Conservation (phyloP, 2,797 vertebrate genomes). For the Decapterus maruadsi region DNA sequence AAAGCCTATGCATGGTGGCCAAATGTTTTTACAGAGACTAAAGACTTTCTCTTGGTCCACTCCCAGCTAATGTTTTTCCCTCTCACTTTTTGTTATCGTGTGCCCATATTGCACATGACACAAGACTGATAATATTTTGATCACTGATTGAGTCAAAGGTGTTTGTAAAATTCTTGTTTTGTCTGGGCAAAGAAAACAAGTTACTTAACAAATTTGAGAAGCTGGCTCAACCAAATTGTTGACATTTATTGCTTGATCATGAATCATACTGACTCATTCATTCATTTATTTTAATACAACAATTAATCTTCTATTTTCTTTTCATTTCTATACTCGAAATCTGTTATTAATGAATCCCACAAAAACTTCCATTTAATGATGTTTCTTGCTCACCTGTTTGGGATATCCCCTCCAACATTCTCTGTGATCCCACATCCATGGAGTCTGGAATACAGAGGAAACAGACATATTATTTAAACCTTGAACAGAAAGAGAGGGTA, state of each 20-base stretch:
- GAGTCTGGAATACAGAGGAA: slow-evolving; percentile 83
- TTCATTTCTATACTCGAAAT: neutral
- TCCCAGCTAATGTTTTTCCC: slow-evolving; percentile 1
- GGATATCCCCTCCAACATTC: slow-evolving; percentile 93
- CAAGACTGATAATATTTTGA: neutral
- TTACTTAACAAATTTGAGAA: neutral
- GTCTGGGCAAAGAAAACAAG: neutral
- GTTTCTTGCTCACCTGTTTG: slow-evolving; percentile 87
- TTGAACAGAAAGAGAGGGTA: neutral
- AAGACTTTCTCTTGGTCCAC: slow-evolving; percentile 11
- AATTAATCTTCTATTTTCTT: neutral
- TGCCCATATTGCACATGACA: too few species aligned
- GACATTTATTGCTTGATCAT: neutral
- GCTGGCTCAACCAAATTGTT: neutral
- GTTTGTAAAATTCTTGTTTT: neutral
- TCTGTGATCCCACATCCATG: slow-evolving; percentile 92
- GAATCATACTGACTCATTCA: neutral
- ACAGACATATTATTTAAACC: neutral
- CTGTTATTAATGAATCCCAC: neutral
- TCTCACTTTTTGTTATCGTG: neutral
- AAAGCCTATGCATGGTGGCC: slow-evolving; percentile 8
- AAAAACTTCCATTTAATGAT: neutral
- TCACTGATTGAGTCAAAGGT: neutral
- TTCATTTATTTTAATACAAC: neutral
- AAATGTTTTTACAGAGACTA: slow-evolving; percentile 11